phyloP scores from a whole-genome alignment of 2,888 invertebrate genomes.

The Diarsia mendica region DNA sequence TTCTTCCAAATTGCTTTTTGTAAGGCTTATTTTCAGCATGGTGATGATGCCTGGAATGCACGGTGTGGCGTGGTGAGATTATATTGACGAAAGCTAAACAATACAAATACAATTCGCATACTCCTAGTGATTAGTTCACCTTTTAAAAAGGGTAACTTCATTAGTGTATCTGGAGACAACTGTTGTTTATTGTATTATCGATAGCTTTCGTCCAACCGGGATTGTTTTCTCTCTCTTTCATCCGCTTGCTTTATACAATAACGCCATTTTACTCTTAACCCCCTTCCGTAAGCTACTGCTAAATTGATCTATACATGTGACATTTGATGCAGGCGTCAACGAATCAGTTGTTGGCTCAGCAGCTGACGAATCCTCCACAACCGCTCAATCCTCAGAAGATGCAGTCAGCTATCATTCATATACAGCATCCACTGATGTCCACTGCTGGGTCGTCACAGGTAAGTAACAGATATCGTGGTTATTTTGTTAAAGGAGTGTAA shows the following conservation, averaged over 20 bases:
- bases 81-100: neutral
- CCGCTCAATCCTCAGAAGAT: slow-evolving; percentile 88
- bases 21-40: slow-evolving; percentile 44
- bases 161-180: neutral
- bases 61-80: slow-evolving; percentile 35
- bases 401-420: slow-evolving; percentile 89
- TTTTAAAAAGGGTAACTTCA: neutral
- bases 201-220: slow-evolving; percentile 5
- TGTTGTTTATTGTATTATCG: neutral
- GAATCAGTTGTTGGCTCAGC: slow-evolving; percentile 87
- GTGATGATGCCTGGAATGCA: slow-evolving; percentile 31
- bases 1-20: slow-evolving; percentile 3
- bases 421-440: slow-evolving; percentile 88
- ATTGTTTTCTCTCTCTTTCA: neutral
- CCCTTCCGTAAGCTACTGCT: neutral
- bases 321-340: slow-evolving; percentile 82
- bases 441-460: slow-evolving; percentile 85
- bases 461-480: slow-evolving; percentile 12
- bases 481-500: neutral
- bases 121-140: neutral
- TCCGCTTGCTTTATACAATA: slow-evolving; percentile 20
- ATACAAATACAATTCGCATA: neutral
- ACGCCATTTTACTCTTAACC: neutral
- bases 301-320: slow-evolving; percentile 28
- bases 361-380: slow-evolving; percentile 88